Conservation (phyloP, 2,888 invertebrate species). For the Heliconius sara region DNA sequence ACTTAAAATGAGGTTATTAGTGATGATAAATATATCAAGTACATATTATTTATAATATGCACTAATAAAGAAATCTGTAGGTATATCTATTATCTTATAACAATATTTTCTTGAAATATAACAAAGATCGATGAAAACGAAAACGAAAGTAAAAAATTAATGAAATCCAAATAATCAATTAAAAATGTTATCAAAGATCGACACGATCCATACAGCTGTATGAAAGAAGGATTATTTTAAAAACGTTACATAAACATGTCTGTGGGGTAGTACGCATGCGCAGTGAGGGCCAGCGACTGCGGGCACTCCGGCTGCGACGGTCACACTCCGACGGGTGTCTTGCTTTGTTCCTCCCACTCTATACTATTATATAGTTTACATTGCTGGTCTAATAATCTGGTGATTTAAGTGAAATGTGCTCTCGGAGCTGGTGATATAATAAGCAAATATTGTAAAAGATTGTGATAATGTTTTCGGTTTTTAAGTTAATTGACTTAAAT, state of each 20-base stretch:
- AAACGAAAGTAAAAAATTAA: not conserved
- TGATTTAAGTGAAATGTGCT: not conserved
- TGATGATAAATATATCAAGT: not conserved
- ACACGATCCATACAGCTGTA: not conserved
- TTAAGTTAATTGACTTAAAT: not conserved
- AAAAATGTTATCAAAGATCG: not conserved
- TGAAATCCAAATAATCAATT: not conserved
- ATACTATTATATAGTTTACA: conserved; percentile 13
- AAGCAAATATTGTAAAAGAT: not conserved
- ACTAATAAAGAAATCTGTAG: not conserved
- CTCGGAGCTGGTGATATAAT: not conserved
- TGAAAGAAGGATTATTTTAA: conserved; percentile 21
- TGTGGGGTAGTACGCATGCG: conserved; percentile 40
- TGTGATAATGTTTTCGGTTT: conserved; percentile 1
- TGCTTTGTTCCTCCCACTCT: conserved; percentile 11
- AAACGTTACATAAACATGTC: conserved; percentile 39
- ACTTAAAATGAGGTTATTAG: not conserved
- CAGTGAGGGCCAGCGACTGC: conserved; percentile 36
- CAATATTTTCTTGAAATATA: not conserved
- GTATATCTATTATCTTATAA: not conserved
- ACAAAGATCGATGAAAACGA: not conserved
- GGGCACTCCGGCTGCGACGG: conserved; percentile 40
- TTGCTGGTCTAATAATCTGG: not conserved
- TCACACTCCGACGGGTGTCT: conserved; percentile 23
- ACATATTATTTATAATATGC: not conserved